Base-by-base conservation (phyloP, 2,888 invertebrate species). In the Herminia tarsipennalis region DNA sequence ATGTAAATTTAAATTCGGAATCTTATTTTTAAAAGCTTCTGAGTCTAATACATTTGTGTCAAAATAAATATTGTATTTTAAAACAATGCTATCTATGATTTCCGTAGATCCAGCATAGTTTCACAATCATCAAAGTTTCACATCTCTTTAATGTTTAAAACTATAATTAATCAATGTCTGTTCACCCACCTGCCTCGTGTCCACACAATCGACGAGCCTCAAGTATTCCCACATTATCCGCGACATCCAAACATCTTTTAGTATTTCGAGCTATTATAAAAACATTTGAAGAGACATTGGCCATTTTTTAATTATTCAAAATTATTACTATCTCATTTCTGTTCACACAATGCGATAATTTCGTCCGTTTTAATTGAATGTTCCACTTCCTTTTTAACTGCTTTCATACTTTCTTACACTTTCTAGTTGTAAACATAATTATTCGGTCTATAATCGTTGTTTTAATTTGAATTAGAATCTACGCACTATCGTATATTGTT, bases 391-490 rank as follows among this genome's bases (percentile, higher is more conserved):
- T 46, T 39, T 66, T 73, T 78, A 80, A 81, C 66, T 59, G 53
- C 76, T 73, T 73, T 78, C 78, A 68, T 69, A 76, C 75, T 76
- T 72, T 64, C 69, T 65, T 72, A 68, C 41, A 75, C 85, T 86
- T 86, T 86, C 86, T 81, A 81, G 78, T 83, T 82, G 82, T 86
- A 83, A 80, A 83, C 76, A 80, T 74, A 64, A 75, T 65, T 68
- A 66, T 68, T 68, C 68, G 58, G 54, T 63, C 39, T 63, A 62
- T 63, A 62, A 63, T 63, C 40, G 51, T 50, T 54, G 63, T 63
- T 62, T 62, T 57, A 57, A 66, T 37, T 63, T 66, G 41, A 66
- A 54, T 66, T 62, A 46, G 66, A 53, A 51, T 62, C 25, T 51
- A 57, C 63, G 44, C 62, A 47, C 41, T 66, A 57, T 62, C 45